A percentile compares a stretch with the other conserved stretches of the same genome.
phyloP scores from a whole-genome alignment of 1,140 invertebrate genomes.

The Belonocnema kinseyi region DNA sequence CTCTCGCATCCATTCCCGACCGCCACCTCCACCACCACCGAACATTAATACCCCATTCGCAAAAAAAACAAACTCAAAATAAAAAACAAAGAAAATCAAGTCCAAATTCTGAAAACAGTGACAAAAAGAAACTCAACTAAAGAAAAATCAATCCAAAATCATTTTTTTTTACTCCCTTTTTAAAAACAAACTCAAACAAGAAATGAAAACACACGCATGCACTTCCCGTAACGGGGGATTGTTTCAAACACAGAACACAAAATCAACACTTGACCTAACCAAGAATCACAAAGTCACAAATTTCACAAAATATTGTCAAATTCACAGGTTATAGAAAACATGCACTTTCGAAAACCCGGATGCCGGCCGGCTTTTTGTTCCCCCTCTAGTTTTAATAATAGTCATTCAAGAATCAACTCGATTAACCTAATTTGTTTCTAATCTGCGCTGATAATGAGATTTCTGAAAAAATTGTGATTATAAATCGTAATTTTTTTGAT shows the following conservation, averaged over 20 bases:
- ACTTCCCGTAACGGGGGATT: background rate
- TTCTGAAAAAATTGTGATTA: background rate
- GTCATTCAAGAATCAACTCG: background rate
- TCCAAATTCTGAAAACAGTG: background rate
- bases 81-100: background rate
- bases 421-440: constrained; percentile 9
- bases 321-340: background rate
- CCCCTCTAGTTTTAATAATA: background rate
- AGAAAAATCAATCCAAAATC: background rate
- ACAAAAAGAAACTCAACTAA: background rate
- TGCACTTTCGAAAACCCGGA: background rate
- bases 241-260: background rate
- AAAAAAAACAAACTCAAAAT: background rate
- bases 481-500: too few relatives aligned
- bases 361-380: constrained; percentile 19
- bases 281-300: background rate
- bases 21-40: constrained; percentile 37
- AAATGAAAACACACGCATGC: constrained; percentile 5
- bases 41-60: constrained; percentile 44
- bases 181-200: background rate
- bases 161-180: background rate
- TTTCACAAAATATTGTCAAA: constrained; percentile 2
- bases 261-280: background rate
- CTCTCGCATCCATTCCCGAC: constrained; percentile 44
- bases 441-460: background rate